Evolutionary conservation across 2,113 vertebrate genomes (phyloP), one percentile per base, ranked within the genome.

Genomic region (Poeciliopsis occidentalis): DNA sequence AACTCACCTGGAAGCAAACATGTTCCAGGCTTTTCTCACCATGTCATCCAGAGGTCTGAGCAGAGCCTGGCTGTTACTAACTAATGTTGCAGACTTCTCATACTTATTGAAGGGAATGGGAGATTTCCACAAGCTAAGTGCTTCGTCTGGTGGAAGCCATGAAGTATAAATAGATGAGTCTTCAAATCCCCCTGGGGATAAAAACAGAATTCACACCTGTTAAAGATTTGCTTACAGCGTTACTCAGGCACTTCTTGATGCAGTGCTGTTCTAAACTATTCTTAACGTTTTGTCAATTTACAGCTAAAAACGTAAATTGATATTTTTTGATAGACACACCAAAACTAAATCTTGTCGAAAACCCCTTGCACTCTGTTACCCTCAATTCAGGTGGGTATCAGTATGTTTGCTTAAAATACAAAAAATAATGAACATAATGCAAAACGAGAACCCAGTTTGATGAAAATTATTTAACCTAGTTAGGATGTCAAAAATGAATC

Each of bases 1-100:
- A 51, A 93, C 96, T 95, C 94, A 99, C 98, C 95, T 97, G 66
- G 97, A 98, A 29, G 97, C 96, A 90, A 99, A 99, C 98, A 99
- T 99, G 76, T 96, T 97, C 98, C 98, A 99, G 1, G 97, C 98
- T 89, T 97, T 99, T 64, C 95, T 94, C 81, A 98, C 96, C n/a
- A 97, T 93, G 34, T n/a, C 81, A 71, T 99, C 94, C 29, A 99
- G 92, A 29, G 97, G 96, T 71, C 92, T 94, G 77, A 98, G 92
- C 81, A 99, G 93, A 83, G 95, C 94, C 88, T 98, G 97, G 85
- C 97, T 98, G 60, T 99, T 99, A 89, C 96, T 99, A 91, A 99
- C 95, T 91, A 99, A 77, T 1, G 96, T 83, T 0, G 96, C 97
- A 5, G 94, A 97, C 70, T 97, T 99, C 44, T 99, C 97, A 0